A percentile compares a stretch with the other conserved stretches of the same genome.
Evolutionary conservation across 2,888 invertebrate genomes (phyloP).

Genomic region (Phalangium opilio): DNA sequence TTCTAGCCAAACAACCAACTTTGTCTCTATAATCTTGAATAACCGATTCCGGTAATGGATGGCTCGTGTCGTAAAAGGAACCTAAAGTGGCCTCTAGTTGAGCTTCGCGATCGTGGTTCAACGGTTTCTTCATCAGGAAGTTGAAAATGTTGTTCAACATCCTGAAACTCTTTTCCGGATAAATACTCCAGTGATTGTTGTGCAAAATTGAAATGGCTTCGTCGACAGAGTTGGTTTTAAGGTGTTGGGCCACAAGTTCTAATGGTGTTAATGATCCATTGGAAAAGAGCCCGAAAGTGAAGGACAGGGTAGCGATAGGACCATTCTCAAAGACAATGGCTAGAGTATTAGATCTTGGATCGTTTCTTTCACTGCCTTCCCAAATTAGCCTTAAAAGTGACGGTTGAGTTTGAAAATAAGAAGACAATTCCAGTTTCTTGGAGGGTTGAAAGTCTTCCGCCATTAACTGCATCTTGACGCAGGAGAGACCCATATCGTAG

Average conservation of each 20-base stretch:
- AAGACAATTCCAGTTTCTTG: constrained; percentile 47
- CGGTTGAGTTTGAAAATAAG: constrained; percentile 44
- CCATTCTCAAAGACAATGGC: constrained; percentile 43
- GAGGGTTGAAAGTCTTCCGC: constrained; percentile 47
- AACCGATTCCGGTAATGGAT: constrained; percentile 47
- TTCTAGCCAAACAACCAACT: constrained; percentile 61
- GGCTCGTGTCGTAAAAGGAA: constrained; percentile 55
- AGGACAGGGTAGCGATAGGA: constrained; percentile 27
- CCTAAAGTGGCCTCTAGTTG: constrained; percentile 53
- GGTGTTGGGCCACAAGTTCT: constrained; percentile 46
- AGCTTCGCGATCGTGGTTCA: not conserved
- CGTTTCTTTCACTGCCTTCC: constrained; percentile 21
- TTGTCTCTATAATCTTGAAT: constrained; percentile 55
- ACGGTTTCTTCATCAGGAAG: not conserved
- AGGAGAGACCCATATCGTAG: constrained; percentile 53
- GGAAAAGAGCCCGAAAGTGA: constrained; percentile 28
- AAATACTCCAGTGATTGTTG: too few relatives aligned
- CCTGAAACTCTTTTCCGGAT: too few relatives aligned
- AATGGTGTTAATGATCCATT: constrained; percentile 40
- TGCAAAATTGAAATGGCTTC: constrained; percentile 20
- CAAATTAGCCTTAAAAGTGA: constrained; percentile 42
- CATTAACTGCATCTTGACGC: constrained; percentile 47
- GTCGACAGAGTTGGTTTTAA: constrained; percentile 46
- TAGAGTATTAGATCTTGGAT: constrained; percentile 28
- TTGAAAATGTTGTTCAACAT: too few relatives aligned